Evolutionary conservation across 1,140 invertebrate species (phyloP), one percentile per base, ranked within the genome.

Genomic region (Rhagoletis zephyria): DNA sequence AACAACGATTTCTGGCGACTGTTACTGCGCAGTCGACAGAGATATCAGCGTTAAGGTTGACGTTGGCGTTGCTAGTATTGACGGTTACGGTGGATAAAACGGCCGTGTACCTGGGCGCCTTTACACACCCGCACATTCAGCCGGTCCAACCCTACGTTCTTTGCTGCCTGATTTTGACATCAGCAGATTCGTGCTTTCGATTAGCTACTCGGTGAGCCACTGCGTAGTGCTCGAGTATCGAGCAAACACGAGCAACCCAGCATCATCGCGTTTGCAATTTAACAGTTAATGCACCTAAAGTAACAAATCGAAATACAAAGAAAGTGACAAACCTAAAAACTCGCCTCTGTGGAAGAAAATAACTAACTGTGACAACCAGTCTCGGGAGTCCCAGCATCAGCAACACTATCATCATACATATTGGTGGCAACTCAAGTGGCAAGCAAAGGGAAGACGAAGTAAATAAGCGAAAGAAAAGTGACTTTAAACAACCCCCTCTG

Each of bases 11-110:
- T 48, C n/a, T n/a, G 42, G n/a, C 70, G 16, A 74, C 70, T 74
- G 9, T 74, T 81, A 81, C 74, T 81, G 74, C 74, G 74, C 74
- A 56, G 74, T 81, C 74, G 48, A 56, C 74, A 56, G 74, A 81
- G 48, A 81, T 81, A 45, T 48, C 40, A 45, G 67, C 67, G 67
- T 16, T 74, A 74, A 74, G 10, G 42, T 48, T 67, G 65, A 67
- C 65, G 65, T 30, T 74, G 16, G n/a, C 48, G 74, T 81, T 81
- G n/a, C 48, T 56, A 16, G 74, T n/a, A 42, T 56, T 48, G 48
- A 30, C 48, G 48, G 74, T 81, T 59, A 56, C n/a, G 19, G n/a
- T 56, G 74, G n/a, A 63, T 19, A 56, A 81, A 81, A 77, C 48
- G 51, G 74, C 74, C 14, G 74, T 81, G 45, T 56, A 56, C 48